A percentile compares a stretch with the other conserved stretches of the same genome.
Evolutionary conservation across 64 coral and sea anemone genomes (phyloP).

Genomic region (Platygyra sinensis): DNA sequence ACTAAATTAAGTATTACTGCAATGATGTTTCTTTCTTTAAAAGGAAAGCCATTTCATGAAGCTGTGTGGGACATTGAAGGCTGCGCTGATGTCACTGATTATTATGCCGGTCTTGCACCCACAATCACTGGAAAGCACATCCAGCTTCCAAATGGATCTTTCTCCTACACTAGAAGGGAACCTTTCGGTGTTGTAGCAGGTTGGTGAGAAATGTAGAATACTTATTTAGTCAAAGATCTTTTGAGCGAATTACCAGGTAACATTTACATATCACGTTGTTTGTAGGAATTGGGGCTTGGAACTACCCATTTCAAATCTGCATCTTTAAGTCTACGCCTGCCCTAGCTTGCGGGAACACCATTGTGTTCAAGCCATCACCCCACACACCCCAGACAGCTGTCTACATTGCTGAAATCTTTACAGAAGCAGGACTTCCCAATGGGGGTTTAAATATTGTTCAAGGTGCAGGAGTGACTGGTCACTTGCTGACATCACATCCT

Average conservation of each 20-base stretch:
- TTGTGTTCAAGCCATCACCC: slow-evolving; percentile 95
- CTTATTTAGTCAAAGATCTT: too few relatives aligned
- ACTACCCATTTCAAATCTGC: slow-evolving; percentile 88
- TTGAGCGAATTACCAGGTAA: too few relatives aligned
- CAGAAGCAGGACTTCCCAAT: slow-evolving; percentile 79
- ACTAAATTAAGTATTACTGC: too few relatives aligned
- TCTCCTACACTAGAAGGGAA: slow-evolving; percentile 88
- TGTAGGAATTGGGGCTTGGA: slow-evolving; percentile 97
- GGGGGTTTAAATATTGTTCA: slow-evolving; percentile 91
- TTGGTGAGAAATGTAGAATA: not conserved
- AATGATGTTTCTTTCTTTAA: not conserved
- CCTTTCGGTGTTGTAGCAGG: slow-evolving; percentile 91
- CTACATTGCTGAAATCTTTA: slow-evolving; percentile 85
- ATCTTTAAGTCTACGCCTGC: slow-evolving; percentile 91
- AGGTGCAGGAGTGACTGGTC: slow-evolving; percentile 77
- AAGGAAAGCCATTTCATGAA: slow-evolving; percentile 88
- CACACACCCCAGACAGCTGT: slow-evolving; percentile 78
- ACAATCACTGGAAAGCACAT: slow-evolving; percentile 79
- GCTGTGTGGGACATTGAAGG: slow-evolving; percentile 74
- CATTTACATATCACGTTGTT: too few relatives aligned
- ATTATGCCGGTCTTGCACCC: slow-evolving; percentile 86
- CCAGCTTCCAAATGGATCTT: slow-evolving; percentile 82
- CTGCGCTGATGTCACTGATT: slow-evolving; percentile 83
- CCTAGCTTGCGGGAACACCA: slow-evolving; percentile 89
- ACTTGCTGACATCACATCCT: slow-evolving; percentile 77